phyloP scores from a whole-genome alignment of 2,113 vertebrate genomes.

The Corythaeola cristata region DNA sequence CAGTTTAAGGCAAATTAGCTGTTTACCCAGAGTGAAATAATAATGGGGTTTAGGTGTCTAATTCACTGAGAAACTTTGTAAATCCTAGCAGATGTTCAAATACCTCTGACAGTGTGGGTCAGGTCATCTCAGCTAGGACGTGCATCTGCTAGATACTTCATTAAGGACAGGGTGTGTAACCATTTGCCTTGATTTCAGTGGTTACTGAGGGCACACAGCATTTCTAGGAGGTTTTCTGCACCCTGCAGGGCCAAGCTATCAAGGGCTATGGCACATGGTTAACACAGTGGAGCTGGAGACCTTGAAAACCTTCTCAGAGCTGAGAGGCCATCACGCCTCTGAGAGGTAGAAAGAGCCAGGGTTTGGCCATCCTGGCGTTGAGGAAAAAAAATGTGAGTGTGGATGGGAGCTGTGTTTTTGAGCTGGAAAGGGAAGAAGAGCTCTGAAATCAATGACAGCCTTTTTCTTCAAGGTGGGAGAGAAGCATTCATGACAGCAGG shows the following conservation, averaged over 20 bases:
- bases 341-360: neutral
- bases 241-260: neutral
- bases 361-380: neutral
- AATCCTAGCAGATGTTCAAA: neutral
- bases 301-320: neutral
- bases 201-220: neutral
- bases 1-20: constrained; percentile 2
- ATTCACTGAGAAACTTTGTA: neutral
- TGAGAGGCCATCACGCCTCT: neutral
- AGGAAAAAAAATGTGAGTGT: neutral
- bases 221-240: neutral
- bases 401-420: neutral
- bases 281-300: neutral
- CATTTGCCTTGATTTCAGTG: neutral
- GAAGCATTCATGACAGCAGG: neutral
- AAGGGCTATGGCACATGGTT: neutral
- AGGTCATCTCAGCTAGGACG: neutral
- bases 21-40: neutral
- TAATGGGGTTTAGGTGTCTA: neutral
- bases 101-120: neutral
- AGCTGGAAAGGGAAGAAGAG: neutral
- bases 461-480: neutral
- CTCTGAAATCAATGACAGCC: neutral
- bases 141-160: neutral
- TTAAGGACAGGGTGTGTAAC: neutral